phyloP scores from a whole-genome alignment of 2,888 invertebrate species.

The Iphiclides podalirius region DNA sequence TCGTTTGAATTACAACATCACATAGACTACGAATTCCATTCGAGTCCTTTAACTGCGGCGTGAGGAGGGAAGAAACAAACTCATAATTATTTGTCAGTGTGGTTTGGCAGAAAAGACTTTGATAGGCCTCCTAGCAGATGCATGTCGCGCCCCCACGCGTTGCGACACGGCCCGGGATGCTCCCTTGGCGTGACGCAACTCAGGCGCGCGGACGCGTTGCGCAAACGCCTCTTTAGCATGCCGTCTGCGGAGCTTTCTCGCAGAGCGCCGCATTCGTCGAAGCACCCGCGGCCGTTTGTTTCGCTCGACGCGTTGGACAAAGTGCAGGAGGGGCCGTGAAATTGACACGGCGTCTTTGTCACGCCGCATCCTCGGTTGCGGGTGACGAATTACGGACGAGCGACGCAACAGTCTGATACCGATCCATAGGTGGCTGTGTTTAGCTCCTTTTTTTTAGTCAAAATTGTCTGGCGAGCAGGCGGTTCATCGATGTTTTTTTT shows the following conservation, averaged over 20 bases:
- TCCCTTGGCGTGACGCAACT: conserved; percentile 49
- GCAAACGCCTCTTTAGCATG: conserved; percentile 73
- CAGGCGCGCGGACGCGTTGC: conserved; percentile 49
- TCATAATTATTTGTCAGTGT: too few species aligned
- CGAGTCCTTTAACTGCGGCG: too few species aligned
- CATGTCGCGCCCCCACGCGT: too few species aligned
- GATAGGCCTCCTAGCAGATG: too few species aligned
- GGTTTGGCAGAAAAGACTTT: too few species aligned
- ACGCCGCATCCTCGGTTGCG: conserved; percentile 37
- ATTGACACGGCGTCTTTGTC: conserved; percentile 58
- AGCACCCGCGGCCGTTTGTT: conserved; percentile 64
- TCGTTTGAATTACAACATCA: too few species aligned
- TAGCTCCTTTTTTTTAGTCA: too few species aligned
- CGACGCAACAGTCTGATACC: conserved; percentile 64
- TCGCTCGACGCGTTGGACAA: conserved; percentile 35
- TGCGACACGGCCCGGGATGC: too few species aligned
- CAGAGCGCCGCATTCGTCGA: conserved; percentile 49
- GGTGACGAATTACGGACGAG: conserved; percentile 54
- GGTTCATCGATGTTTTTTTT: too few species aligned
- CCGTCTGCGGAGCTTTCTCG: conserved; percentile 69
- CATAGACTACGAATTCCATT: too few species aligned
- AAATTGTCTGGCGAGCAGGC: too few species aligned
- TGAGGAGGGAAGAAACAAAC: too few species aligned
- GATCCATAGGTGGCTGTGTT: background rate
- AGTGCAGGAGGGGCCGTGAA: conserved; percentile 50